Conservation (phyloP, 2,888 invertebrate genomes). For the Eledone cirrhosa region DNA sequence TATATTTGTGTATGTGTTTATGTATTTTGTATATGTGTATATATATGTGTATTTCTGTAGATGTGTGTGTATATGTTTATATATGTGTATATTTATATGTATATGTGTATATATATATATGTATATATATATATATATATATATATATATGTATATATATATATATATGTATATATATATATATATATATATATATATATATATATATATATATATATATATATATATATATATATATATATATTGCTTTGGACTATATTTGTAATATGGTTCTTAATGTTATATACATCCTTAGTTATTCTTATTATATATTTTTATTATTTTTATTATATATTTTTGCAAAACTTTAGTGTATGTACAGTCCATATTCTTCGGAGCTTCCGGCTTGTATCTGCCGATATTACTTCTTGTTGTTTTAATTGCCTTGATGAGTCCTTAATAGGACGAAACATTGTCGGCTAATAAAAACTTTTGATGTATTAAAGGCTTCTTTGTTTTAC, state of each 20-base stretch:
- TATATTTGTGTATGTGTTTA: no score
- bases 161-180: neutral
- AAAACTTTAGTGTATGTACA: neutral
- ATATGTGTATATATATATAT: neutral
- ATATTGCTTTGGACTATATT: no score
- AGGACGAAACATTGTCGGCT: no score
- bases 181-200: conserved; percentile 24
- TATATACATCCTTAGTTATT: no score
- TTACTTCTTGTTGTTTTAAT: no score
- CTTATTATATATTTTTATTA: neutral
- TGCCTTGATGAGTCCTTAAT: no score
- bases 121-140: neutral
- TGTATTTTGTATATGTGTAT: no score
- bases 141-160: neutral
- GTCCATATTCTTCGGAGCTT: neutral
- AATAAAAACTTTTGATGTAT: no score
- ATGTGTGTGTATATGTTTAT: neutral
- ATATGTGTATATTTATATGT: neutral
- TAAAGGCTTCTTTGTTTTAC: no score
- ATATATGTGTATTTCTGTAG: neutral
- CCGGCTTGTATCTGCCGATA: no score
- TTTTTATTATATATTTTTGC: neutral
- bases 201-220: neutral
- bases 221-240: neutral
- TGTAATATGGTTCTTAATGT: no score